Evolutionary conservation across 1,140 invertebrate genomes (phyloP), one percentile per base, ranked within the genome.

Genomic region (Magallana angulata): DNA sequence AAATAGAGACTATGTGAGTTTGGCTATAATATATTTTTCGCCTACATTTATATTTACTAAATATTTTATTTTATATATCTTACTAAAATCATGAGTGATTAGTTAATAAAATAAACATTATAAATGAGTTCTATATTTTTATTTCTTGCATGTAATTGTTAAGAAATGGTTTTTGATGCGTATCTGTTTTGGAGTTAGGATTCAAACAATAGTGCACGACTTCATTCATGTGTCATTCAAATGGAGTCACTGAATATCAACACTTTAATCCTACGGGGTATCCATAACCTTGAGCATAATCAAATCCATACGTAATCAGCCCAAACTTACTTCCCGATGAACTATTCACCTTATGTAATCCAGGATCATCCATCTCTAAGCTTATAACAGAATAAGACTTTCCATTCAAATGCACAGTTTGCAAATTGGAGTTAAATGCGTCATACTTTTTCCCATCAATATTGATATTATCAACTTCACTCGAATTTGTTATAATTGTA

Each of bases 221-320:
- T 48, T 48, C 5, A 48, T 48, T 2, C 5, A 4, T 48, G 36
- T 48, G 36, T 48, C 36, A 48, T 48, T 4, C 36, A 2, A 48
- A 48, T 48, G 5, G 36, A 48, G 2, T 5, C 2, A 48, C 36
- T 48, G 36, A 4, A 48, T 48, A 48, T 76, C 36, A 76, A 36
- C 68, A 76, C 36, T 76, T 76, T 9, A 76, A 30, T 76, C 68
- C 68, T 36, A 82, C 16, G 8, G 81, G 81, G 48, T 82, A 82
- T 57, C 81, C 81, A 58, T 82, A 82, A 57, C 81, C 81, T 56
- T 82, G 81, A 57, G 81, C 81, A 24, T 30, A 82, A 58, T 82
- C 81, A 82, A 82, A 82, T n/a, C 81, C 81, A 56, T 82, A 82
- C 16, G 48, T 82, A 30, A 82, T 24, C 14, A 82, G 14, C n/a